These are phyloP conservation scores for Trissolcus japonicus DNA, from an alignment of 2,888 invertebrate genomes.

Conservation along the genomic window DNA sequence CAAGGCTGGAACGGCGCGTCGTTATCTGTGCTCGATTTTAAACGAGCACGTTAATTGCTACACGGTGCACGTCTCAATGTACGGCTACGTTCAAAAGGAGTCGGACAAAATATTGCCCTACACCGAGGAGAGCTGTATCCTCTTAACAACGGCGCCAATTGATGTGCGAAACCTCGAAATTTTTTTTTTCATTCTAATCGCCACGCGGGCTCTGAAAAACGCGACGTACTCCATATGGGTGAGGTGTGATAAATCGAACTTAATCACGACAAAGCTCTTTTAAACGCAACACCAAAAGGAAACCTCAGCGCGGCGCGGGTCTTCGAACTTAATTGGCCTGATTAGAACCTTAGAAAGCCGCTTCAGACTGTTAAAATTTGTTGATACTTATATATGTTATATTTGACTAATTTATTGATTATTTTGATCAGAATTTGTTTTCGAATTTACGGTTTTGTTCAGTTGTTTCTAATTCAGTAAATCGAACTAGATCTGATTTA, in stretches of 20 bases:
- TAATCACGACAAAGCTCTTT: constrained; percentile 41
- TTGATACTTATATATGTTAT: too few species aligned
- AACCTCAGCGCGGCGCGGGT: constrained; percentile 45
- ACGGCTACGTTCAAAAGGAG: constrained; percentile 87
- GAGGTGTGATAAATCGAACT: constrained; percentile 39
- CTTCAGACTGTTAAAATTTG: too few species aligned
- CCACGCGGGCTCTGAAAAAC: too few species aligned
- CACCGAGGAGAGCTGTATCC: constrained; percentile 97
- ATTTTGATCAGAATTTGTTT: too few species aligned
- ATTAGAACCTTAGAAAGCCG: too few species aligned
- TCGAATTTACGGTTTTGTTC: too few species aligned
- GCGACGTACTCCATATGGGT: constrained; percentile 15
- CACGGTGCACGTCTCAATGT: constrained; percentile 92
- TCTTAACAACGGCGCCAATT: constrained; percentile 69
- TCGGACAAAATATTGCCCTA: constrained; percentile 87
- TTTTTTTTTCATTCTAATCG: too few species aligned
- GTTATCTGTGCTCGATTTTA: constrained; percentile 85
- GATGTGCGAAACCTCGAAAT: too few species aligned
- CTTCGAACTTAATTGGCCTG: constrained; percentile 49
- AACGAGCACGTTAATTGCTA: constrained; percentile 91
- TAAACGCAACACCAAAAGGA: constrained; percentile 41
- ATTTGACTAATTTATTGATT: too few species aligned
- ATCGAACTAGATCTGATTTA: too few species aligned
- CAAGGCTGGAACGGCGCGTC: constrained; percentile 91
- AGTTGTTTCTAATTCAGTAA: too few species aligned